Base-by-base conservation (phyloP, 2,113 vertebrate species). In the Thalassoma bifasciatum region DNA sequence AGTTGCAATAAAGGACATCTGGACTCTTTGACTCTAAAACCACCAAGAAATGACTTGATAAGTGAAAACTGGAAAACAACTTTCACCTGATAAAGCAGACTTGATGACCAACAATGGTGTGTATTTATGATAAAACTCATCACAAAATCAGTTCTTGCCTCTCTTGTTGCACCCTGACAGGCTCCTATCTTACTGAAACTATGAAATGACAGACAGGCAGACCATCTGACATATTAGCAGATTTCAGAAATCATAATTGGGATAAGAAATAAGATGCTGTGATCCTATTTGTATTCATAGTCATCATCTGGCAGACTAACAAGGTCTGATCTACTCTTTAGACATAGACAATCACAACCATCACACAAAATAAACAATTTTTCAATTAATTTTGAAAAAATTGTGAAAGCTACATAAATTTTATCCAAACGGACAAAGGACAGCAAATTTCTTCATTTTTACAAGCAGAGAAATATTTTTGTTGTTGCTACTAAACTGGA, bases 271-370 rank as follows among this genome's bases (percentile, higher is more conserved):
- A 66, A 59, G 36, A 79, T 49, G 72, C 47, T 36, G 40, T 65
- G 57, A 72, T 75, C 62, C 47, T 34, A 38, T 26, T n/a, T 21
- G 46, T 49, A 6, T 47, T 19, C 34, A 19, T 24, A 52, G 51
- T 11, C 13, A 54, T 68, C 38, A 86, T 84, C 75, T 81, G 54
- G 36, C 14, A 44, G 14, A 69, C 36, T 77, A 79, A 88, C 72
- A 57, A 79, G 53, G 36, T 77, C 53, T 70, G 54, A 49, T 19
- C 46, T n/a, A 49, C 46, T 9, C 50, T 22, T 26, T 2, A 26
- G 51, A 59, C 54, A 56, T 24, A 46, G 23, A 12, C 7, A 19
- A 26, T 21, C 38, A 47, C 56, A 68, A 67, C 42, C 21, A 51
- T 57, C 26, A 52, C 50, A 58, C 56, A 61, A 44, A 44, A 44